Percentiles rank a stretch among this genome's conserved stretches.
phyloP scores from a whole-genome alignment of 23 tunicate genomes.

The Diplosoma virens region DNA sequence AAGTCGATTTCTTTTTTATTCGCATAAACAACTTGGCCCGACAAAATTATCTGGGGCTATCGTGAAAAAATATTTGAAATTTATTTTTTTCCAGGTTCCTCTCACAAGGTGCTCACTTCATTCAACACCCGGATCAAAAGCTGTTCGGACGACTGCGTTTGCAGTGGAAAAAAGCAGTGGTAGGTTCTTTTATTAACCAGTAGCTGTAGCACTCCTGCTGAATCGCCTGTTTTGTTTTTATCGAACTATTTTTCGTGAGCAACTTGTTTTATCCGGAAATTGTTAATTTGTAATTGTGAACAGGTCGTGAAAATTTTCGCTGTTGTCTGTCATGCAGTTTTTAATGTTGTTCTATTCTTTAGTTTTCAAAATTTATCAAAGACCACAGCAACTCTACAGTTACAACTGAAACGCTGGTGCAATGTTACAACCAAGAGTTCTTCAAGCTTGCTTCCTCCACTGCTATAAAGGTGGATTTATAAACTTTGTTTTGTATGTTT shows the following conservation, averaged over 20 bases:
- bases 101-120: slow-evolving; percentile 49
- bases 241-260: no score
- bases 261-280: no score
- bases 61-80: no score
- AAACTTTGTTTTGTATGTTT: no score
- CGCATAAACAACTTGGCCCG: no score
- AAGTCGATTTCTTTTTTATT: no score
- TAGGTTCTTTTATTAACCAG: neutral
- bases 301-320: no score
- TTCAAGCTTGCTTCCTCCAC: slow-evolving; percentile 37
- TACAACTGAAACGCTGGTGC: slow-evolving; percentile 15
- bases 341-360: neutral
- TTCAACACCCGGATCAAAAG: slow-evolving; percentile 69
- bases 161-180: slow-evolving; percentile 69
- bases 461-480: slow-evolving; percentile 45
- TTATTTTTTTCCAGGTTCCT: slow-evolving; percentile 40
- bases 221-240: no score
- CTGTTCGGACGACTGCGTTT: slow-evolving; percentile 48
- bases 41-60: no score
- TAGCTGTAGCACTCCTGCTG: no score
- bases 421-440: slow-evolving; percentile 30
- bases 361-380: slow-evolving; percentile 44
- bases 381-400: neutral
- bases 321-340: no score
- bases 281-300: no score